Conservation (phyloP, 2,113 vertebrate genomes). For the Jaculus jaculus region DNA sequence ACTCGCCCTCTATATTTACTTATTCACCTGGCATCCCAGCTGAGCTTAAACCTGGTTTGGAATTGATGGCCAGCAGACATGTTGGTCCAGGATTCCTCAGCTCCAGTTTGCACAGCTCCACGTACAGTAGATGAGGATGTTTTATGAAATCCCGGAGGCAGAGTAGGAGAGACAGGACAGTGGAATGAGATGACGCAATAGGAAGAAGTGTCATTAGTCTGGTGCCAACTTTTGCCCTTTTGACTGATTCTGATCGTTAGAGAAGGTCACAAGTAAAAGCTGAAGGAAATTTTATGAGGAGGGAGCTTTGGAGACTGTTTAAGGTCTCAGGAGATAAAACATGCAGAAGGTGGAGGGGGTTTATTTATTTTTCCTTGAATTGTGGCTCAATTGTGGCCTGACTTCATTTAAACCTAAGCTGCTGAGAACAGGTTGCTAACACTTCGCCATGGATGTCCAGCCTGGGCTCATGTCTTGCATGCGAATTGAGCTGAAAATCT, state of each 20-base stretch:
- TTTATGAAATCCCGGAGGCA: not conserved
- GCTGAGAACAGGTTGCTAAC: not conserved
- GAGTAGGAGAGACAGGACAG: not conserved
- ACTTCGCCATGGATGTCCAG: not conserved
- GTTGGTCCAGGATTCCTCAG: too few relatives aligned
- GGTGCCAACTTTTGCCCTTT: not conserved
- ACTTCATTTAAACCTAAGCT: not conserved
- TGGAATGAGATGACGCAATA: not conserved
- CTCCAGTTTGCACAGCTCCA: not conserved
- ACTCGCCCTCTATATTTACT: not conserved
- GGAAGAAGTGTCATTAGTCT: not conserved
- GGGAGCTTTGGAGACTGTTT: not conserved
- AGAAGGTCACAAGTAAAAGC: not conserved
- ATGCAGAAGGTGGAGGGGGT: not conserved
- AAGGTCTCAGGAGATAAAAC: not conserved
- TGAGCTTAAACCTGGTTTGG: not conserved
- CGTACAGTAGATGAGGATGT: not conserved
- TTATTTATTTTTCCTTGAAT: not conserved
- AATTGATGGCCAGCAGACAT: not conserved
- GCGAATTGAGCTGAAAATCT: not conserved
- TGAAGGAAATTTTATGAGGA: not conserved
- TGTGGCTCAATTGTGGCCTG: not conserved
- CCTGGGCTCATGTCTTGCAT: not conserved
- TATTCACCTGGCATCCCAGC: not conserved
- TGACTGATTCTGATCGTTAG: not conserved